Base-by-base conservation (phyloP, 1,140 invertebrate species). In the Calliopsis andreniformis region DNA sequence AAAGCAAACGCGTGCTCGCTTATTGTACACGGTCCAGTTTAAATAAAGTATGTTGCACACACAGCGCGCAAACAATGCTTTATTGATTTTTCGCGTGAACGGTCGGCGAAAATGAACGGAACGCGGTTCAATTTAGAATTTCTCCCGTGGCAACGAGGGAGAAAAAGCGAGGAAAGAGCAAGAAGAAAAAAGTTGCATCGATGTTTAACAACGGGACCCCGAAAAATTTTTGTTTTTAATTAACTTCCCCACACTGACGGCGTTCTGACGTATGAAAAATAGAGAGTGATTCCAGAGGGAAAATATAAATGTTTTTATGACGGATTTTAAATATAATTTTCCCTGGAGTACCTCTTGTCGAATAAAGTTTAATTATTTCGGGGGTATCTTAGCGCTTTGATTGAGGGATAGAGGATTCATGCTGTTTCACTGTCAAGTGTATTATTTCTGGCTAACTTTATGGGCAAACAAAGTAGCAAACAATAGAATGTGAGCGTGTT, bases 31-130 rank as follows among this genome's bases (percentile, higher is more conserved):
- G 28, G 25, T 43, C 3, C 3, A 14, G 42, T 64, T 64, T 61
- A 61, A 25, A 61, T 42, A 61, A 49, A 64, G 28, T 20, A n/a
- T 49, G 28, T 14, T 18, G 53, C 5, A 20, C 1, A 20, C 25
- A n/a, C 10, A 4, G 18, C 3, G 43, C 3, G 43, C 12, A 64
- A 49, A 64, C 43, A 64, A 49, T 18, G 62, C 7, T 30, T 18
- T 64, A 64, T 64, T 32, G 62, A 64, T 64, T 64, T 49, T 28
- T 32, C 43, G 12, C 43, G 18, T 20, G 25, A 47, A 63, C 45
- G 10, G 25, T 1, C 39, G 7, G 61, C 3, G 20, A 63, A 64
- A 32, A 39, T 23, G 53, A 32, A 43, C 2, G 20, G 20, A 20
- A 42, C 43, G 25, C 14, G 25, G 25, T 49, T 47, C 18, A 30